Conservation (phyloP, 2,888 invertebrate species). For the Lamproptera curius region DNA sequence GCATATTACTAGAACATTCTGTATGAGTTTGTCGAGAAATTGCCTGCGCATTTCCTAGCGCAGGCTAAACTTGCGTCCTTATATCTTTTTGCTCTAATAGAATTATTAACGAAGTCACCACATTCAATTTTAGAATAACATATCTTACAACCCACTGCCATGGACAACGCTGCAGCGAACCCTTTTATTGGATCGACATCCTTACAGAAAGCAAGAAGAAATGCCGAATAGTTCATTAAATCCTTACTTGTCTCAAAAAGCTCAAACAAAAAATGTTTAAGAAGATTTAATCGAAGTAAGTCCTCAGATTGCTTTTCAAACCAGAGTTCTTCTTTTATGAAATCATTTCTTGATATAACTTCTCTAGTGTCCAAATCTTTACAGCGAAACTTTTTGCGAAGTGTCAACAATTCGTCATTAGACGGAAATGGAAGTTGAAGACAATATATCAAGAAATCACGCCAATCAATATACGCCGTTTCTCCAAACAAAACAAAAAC, state of each 20-base stretch:
- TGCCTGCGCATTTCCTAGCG: slow-evolving; percentile 48
- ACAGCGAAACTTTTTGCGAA: slow-evolving; percentile 65
- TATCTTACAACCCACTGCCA: slow-evolving; percentile 74
- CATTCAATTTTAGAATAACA: slow-evolving; percentile 71
- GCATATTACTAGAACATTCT: slow-evolving; percentile 49
- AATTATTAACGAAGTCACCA: slow-evolving; percentile 59
- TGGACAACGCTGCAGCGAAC: slow-evolving; percentile 75
- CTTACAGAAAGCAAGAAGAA: slow-evolving; percentile 81
- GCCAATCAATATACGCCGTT: slow-evolving; percentile 79
- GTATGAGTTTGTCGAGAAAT: slow-evolving; percentile 51
- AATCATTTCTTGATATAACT: slow-evolving; percentile 50
- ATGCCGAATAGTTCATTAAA: slow-evolving; percentile 79
- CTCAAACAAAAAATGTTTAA: slow-evolving; percentile 78
- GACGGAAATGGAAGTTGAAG: slow-evolving; percentile 76
- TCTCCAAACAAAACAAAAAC: slow-evolving; percentile 73
- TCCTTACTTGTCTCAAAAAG: slow-evolving; percentile 70
- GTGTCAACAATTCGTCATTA: slow-evolving; percentile 68
- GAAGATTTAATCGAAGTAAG: slow-evolving; percentile 48
- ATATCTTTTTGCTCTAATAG: slow-evolving; percentile 56
- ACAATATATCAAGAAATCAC: slow-evolving; percentile 81
- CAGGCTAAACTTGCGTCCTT: slow-evolving; percentile 56
- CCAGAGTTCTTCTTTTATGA: slow-evolving; percentile 52
- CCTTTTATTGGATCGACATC: slow-evolving; percentile 72
- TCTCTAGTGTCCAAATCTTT: slow-evolving; percentile 62
- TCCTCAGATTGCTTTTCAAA: slow-evolving; percentile 49